A percentile compares a stretch with the other conserved stretches of the same genome.
Conservation (phyloP, 2,113 vertebrate genomes). For the Antennarius striatus region DNA sequence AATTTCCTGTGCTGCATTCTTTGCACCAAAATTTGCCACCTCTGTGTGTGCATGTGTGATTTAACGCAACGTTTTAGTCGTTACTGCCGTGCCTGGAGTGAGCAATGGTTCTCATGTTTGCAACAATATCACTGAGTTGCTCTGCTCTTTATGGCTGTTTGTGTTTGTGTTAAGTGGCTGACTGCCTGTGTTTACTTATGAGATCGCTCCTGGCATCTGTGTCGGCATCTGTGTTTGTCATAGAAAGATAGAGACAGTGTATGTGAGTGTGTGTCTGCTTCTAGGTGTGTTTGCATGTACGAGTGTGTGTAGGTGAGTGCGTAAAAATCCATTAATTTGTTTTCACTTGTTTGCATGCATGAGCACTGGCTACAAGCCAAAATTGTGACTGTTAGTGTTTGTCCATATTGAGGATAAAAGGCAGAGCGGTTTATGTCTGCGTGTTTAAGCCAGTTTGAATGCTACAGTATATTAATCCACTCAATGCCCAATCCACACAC, state of each 20-base stretch:
- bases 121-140: constrained; percentile 35
- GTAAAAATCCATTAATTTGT: constrained; percentile 41
- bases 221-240: constrained; percentile 74
- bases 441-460: constrained; percentile 41
- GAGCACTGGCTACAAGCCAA: constrained; percentile 48
- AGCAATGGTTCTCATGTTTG: constrained; percentile 44
- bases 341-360: constrained; percentile 43
- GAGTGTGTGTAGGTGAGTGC: constrained; percentile 44
- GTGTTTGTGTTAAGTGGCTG: constrained; percentile 67
- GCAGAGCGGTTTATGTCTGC: constrained; percentile 40
- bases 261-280: constrained; percentile 35
- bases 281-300: constrained; percentile 45
- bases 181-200: constrained; percentile 68
- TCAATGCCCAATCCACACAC: constrained; percentile 45
- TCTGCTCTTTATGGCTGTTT: constrained; percentile 62
- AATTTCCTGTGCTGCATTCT: no score
- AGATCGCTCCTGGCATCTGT: constrained; percentile 65
- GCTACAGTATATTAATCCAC: constrained; percentile 50
- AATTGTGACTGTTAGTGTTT: constrained; percentile 41
- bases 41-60: constrained; percentile 16
- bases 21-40: neutral
- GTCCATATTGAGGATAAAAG: constrained; percentile 28
- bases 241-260: neutral
- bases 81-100: constrained; percentile 7
- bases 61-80: constrained; percentile 15